phyloP scores from a whole-genome alignment of 1,140 invertebrate genomes.

The Heterodera carotae region DNA sequence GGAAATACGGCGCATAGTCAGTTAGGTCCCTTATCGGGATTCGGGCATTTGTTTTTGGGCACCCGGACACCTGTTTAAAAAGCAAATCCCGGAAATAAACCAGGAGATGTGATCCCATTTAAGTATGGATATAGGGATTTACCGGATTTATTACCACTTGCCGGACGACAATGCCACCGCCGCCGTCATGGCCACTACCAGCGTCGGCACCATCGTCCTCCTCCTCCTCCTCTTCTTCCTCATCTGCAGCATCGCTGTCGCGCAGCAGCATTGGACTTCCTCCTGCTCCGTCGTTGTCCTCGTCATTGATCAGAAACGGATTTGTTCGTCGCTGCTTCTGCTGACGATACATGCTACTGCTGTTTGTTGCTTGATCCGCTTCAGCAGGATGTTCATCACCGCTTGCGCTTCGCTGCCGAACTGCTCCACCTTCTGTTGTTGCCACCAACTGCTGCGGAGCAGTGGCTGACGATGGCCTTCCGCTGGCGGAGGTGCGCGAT shows the following conservation, averaged over 20 bases:
- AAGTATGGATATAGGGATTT: too few relatives aligned
- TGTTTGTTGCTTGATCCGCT: neutral
- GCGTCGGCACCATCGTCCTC: slow-evolving; percentile 50
- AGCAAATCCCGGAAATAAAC: too few relatives aligned
- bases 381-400: neutral
- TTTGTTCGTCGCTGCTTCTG: slow-evolving; percentile 15
- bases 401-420: neutral
- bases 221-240: slow-evolving; percentile 32
- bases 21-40: too few relatives aligned
- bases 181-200: slow-evolving; percentile 14
- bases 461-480: too few relatives aligned
- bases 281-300: too few relatives aligned
- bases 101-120: too few relatives aligned
- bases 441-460: neutral
- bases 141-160: too few relatives aligned
- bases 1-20: too few relatives aligned
- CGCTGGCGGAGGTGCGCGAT: too few relatives aligned
- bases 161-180: slow-evolving; percentile 39
- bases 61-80: too few relatives aligned
- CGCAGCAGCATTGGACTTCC: too few relatives aligned
- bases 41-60: too few relatives aligned
- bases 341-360: slow-evolving; percentile 2
- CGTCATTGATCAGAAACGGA: slow-evolving; percentile 17
- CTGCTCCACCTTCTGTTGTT: neutral
- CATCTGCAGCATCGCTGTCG: neutral